Evolutionary conservation across 1,140 invertebrate genomes (phyloP).

Genomic region (Listronotus oregonensis): DNA sequence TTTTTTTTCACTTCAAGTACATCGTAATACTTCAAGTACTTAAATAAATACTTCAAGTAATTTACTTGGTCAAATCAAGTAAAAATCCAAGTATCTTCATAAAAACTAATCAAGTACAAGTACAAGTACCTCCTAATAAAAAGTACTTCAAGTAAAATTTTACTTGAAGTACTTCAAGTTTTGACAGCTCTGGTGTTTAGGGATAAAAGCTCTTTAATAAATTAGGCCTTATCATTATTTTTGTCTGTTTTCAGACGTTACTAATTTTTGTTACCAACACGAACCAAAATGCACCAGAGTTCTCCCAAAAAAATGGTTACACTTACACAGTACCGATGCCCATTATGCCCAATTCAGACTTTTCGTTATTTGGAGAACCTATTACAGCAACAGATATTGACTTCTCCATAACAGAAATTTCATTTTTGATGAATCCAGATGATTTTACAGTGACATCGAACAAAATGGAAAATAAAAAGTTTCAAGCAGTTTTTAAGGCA

Average conservation of each 20-base stretch:
- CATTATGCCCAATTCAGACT: slow-evolving; percentile 34
- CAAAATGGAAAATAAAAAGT: slow-evolving; percentile 22
- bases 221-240: too few relatives aligned
- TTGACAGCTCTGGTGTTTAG: too few relatives aligned
- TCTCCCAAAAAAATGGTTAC: slow-evolving; percentile 19
- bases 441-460: slow-evolving; percentile 26
- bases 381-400: slow-evolving; percentile 40
- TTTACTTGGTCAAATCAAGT: too few relatives aligned
- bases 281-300: slow-evolving; percentile 20
- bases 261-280: slow-evolving; percentile 16
- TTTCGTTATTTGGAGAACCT: slow-evolving; percentile 32
- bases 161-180: too few relatives aligned
- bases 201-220: too few relatives aligned
- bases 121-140: too few relatives aligned
- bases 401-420: slow-evolving; percentile 42
- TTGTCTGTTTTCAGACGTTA: slow-evolving; percentile 2
- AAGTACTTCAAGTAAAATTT: too few relatives aligned
- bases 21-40: too few relatives aligned
- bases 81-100: too few relatives aligned
- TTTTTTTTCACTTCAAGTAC: too few relatives aligned
- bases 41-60: too few relatives aligned
- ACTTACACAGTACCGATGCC: slow-evolving; percentile 41
- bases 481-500: slow-evolving; percentile 22
- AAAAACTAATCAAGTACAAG: too few relatives aligned
- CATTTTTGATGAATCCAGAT: slow-evolving; percentile 33